phyloP scores from a whole-genome alignment of 1,140 invertebrate species.

The Sitophilus oryzae region DNA sequence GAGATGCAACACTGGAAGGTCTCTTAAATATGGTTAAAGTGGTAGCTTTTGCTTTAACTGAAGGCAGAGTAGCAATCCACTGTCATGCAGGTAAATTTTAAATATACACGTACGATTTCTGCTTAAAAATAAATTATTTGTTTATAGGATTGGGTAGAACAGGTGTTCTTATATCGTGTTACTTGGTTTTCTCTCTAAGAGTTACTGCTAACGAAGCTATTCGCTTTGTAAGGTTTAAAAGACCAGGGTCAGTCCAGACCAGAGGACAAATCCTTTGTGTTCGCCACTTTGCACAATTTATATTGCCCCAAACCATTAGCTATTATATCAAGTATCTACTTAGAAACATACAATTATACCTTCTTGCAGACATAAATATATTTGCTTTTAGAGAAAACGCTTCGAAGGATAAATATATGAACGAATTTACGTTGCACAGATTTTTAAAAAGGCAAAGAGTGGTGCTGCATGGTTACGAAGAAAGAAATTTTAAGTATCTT shows the following conservation, averaged over 20 bases:
- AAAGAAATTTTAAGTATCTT: conserved; percentile 67
- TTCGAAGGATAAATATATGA: conserved; percentile 51
- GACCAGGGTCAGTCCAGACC: conserved; percentile 76
- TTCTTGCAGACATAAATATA: neutral
- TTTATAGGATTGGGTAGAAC: conserved; percentile 70
- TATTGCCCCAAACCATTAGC: conserved; percentile 72
- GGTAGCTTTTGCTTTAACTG: conserved; percentile 71
- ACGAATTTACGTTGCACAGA: conserved; percentile 60
- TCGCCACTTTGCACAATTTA: conserved; percentile 74
- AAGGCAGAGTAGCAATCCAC: conserved; percentile 82
- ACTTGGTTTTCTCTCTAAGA: conserved; percentile 72
- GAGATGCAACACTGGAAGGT: conserved; percentile 64
- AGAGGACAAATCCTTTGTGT: conserved; percentile 73
- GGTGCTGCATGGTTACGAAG: conserved; percentile 74
- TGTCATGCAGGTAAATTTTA: conserved; percentile 74
- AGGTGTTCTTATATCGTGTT: conserved; percentile 81
- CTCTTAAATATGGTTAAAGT: conserved; percentile 86
- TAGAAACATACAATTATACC: neutral
- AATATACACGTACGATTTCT: neutral
- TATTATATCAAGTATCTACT: conserved; percentile 58
- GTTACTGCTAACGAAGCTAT: conserved; percentile 75
- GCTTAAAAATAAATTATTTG: neutral
- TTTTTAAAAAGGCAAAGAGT: conserved; percentile 69
- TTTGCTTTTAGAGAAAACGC: conserved; percentile 40
- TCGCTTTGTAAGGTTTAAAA: conserved; percentile 70